Conservation (phyloP, 2,113 vertebrate species). For the Melierax canorus region DNA sequence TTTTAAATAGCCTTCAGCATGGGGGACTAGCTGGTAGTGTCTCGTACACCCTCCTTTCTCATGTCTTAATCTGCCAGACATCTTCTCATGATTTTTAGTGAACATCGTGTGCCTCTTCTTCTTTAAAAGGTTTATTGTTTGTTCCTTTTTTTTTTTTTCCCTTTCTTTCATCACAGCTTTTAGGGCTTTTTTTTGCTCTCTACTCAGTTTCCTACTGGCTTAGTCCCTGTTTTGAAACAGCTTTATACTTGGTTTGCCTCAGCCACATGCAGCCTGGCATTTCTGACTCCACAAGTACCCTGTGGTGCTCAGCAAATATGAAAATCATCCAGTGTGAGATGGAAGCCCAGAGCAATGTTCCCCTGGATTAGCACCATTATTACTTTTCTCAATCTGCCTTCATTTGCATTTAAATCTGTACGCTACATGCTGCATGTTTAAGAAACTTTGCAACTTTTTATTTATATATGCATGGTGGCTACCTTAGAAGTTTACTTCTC, state of each 20-base stretch:
- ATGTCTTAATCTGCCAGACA: not conserved
- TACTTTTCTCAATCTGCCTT: slow-evolving; percentile 22
- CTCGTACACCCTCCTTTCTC: not conserved
- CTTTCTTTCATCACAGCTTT: not conserved
- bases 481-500: not conserved
- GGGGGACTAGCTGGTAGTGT: not conserved
- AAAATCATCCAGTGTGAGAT: slow-evolving; percentile 40
- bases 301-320: slow-evolving; percentile 2
- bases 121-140: not conserved
- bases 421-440: not conserved
- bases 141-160: not conserved
- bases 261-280: not conserved
- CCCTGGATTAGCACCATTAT: slow-evolving; percentile 24
- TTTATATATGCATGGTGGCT: not conserved
- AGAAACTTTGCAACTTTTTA: not conserved
- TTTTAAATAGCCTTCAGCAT: not conserved
- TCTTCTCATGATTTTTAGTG: not conserved
- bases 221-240: not conserved
- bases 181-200: not conserved
- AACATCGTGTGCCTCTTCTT: not conserved
- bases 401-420: slow-evolving; percentile 44
- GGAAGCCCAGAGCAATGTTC: slow-evolving; percentile 19
- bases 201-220: not conserved
- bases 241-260: not conserved
- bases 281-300: slow-evolving; percentile 8